phyloP scores from a whole-genome alignment of 92 coral and sea anemone genomes.

The Chrysogorgia sp. region DNA sequence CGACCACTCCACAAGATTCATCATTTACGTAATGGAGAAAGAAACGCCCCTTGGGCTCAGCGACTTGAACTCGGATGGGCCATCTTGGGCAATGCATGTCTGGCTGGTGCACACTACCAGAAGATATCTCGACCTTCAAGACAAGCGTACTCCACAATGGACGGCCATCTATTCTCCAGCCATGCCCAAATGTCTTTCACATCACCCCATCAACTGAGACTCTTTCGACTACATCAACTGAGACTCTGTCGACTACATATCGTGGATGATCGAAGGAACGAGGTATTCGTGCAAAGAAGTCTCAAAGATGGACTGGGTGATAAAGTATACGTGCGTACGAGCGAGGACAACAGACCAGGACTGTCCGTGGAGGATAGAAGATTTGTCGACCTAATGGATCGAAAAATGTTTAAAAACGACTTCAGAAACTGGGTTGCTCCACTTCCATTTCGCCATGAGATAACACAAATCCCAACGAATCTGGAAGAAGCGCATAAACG shows the following conservation, averaged over 20 bases:
- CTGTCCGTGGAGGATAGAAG: no score
- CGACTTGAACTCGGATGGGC: no score
- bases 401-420: constrained; percentile 38
- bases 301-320: constrained; percentile 22
- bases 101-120: constrained; percentile 57
- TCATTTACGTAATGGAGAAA: constrained; percentile 55
- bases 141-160: constrained; percentile 62
- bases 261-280: neutral
- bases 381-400: constrained; percentile 47
- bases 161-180: constrained; percentile 45
- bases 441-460: constrained; percentile 44
- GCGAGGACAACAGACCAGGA: no score
- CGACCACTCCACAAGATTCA: constrained; percentile 65
- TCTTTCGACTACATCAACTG: no score
- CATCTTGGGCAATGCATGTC: constrained; percentile 55
- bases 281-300: neutral
- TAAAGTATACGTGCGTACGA: constrained; percentile 14
- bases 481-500: constrained; percentile 40
- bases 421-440: no score
- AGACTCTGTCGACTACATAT: no score
- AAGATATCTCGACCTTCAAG: constrained; percentile 28
- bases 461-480: constrained; percentile 38
- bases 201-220: neutral
- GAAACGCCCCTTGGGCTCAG: constrained; percentile 60
- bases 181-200: constrained; percentile 47